Evolutionary conservation across 2,797 vertebrate genomes (phyloP).

Genomic region (Crypturellus tataupa): DNA sequence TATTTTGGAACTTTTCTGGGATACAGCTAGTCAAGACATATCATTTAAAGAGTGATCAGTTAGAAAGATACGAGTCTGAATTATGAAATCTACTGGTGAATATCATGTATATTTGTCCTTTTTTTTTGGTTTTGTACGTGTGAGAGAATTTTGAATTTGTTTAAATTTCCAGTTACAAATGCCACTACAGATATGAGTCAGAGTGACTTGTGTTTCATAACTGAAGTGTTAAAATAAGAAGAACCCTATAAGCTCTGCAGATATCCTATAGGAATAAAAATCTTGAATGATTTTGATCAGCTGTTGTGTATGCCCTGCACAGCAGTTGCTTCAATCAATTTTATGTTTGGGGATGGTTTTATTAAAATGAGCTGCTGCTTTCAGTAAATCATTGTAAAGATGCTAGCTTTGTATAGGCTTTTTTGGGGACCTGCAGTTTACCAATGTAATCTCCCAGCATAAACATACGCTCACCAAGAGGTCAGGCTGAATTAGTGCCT

Average conservation of each 20-base stretch:
- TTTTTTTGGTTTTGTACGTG: background rate
- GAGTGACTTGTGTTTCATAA: slow-evolving; percentile 3
- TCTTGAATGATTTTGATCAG: slow-evolving; percentile 81
- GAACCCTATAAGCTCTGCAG: slow-evolving; percentile 63
- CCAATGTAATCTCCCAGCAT: background rate
- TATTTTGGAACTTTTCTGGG: background rate
- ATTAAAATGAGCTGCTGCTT: slow-evolving; percentile 83
- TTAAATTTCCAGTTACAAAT: slow-evolving; percentile 46
- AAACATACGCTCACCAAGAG: background rate
- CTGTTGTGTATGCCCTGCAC: slow-evolving; percentile 78
- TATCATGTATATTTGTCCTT: slow-evolving; percentile 4
- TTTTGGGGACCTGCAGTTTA: slow-evolving; percentile 35
- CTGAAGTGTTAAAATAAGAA: slow-evolving; percentile 43
- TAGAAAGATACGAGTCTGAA: background rate
- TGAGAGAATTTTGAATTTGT: slow-evolving; percentile 25
- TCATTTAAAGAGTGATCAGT: background rate
- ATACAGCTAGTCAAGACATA: background rate
- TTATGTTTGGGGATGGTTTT: slow-evolving; percentile 83
- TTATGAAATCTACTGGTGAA: background rate
- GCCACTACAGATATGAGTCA: background rate
- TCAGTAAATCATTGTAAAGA: slow-evolving; percentile 81
- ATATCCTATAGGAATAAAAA: slow-evolving; percentile 78
- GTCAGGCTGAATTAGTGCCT: background rate
- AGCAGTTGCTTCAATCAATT: slow-evolving; percentile 84
- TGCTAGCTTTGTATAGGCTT: slow-evolving; percentile 55